Evolutionary conservation across 1,140 invertebrate species (phyloP).

Genomic region (Ectropis grisescens): DNA sequence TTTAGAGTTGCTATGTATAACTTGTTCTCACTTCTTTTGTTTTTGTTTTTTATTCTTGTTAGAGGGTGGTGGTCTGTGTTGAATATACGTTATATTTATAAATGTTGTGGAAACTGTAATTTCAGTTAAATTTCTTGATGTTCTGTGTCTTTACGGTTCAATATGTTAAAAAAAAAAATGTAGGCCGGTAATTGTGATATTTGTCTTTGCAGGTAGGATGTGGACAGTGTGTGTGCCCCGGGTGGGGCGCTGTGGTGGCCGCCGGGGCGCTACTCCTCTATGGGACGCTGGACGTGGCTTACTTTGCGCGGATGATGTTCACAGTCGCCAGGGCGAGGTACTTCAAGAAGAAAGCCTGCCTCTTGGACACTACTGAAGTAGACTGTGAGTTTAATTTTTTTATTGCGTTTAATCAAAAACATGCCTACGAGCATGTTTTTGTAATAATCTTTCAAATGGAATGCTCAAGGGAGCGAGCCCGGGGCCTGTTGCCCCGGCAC

Average conservation of each 20-base stretch:
- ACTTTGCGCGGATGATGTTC: constrained; percentile 68
- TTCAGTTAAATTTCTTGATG: constrained; percentile 1
- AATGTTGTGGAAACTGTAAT: too few species aligned
- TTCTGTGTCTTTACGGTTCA: too few species aligned
- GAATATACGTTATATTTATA: too few species aligned
- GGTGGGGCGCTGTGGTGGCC: constrained; percentile 39
- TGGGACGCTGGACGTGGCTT: constrained; percentile 64
- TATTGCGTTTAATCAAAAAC: too few species aligned
- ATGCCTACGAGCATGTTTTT: too few species aligned
- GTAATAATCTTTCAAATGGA: too few species aligned
- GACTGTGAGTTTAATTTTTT: constrained; percentile 31
- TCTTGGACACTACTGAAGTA: constrained; percentile 56
- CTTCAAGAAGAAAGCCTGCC: constrained; percentile 59
- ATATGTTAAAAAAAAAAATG: too few species aligned
- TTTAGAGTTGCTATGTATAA: constrained; percentile 14
- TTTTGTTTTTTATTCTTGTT: constrained; percentile 6
- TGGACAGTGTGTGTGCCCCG: constrained; percentile 53
- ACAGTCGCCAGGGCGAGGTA: constrained; percentile 61
- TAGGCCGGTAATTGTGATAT: too few species aligned
- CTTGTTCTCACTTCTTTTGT: too few species aligned
- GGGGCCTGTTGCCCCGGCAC: too few species aligned
- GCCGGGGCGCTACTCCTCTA: constrained; percentile 57
- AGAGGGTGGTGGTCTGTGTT: constrained; percentile 1
- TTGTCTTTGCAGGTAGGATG: constrained; percentile 24
- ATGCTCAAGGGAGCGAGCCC: too few species aligned